Conservation (phyloP, 2,888 invertebrate genomes). For the Drosophila paucipuncta region DNA sequence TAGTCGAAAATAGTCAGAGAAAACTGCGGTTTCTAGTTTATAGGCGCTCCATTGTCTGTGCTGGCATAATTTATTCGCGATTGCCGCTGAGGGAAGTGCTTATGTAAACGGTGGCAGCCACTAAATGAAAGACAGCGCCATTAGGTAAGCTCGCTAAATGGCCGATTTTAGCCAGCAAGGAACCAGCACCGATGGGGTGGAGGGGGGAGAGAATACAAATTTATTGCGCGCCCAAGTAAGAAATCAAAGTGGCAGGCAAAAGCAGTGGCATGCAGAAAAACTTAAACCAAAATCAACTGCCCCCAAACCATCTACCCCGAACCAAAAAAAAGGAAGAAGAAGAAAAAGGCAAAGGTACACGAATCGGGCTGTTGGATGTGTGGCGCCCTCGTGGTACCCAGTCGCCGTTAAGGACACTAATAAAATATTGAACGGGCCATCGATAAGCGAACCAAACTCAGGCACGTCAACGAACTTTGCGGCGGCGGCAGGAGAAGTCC, state of each 20-base stretch:
- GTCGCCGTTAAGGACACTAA: slow-evolving; percentile 72
- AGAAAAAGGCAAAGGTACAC: slow-evolving; percentile 53
- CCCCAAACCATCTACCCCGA: background rate
- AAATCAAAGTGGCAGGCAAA: slow-evolving; percentile 61
- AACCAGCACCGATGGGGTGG: background rate
- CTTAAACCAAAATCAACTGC: slow-evolving; percentile 5
- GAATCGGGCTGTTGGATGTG: slow-evolving; percentile 9
- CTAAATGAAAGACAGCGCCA: slow-evolving; percentile 37
- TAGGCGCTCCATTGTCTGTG: slow-evolving; percentile 5
- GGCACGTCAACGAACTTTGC: slow-evolving; percentile 72
- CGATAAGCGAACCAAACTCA: slow-evolving; percentile 68
- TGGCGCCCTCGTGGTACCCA: slow-evolving; percentile 40
- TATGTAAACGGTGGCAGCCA: slow-evolving; percentile 21
- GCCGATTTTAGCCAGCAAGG: slow-evolving; percentile 17
- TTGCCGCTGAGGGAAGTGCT: background rate
- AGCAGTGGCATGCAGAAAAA: slow-evolving; percentile 23
- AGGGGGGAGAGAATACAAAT: slow-evolving; percentile 63
- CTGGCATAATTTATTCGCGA: slow-evolving; percentile 26
- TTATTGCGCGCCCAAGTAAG: slow-evolving; percentile 67
- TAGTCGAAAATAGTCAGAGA: background rate
- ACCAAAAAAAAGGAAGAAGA: background rate
- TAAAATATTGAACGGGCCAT: slow-evolving; percentile 80
- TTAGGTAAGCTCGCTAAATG: slow-evolving; percentile 58
- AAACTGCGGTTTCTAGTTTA: background rate
- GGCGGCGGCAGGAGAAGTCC: background rate